A percentile compares a stretch with the other conserved stretches of the same genome.
Conservation (phyloP, 1,140 invertebrate species). For the Adoxophyes honmai region DNA sequence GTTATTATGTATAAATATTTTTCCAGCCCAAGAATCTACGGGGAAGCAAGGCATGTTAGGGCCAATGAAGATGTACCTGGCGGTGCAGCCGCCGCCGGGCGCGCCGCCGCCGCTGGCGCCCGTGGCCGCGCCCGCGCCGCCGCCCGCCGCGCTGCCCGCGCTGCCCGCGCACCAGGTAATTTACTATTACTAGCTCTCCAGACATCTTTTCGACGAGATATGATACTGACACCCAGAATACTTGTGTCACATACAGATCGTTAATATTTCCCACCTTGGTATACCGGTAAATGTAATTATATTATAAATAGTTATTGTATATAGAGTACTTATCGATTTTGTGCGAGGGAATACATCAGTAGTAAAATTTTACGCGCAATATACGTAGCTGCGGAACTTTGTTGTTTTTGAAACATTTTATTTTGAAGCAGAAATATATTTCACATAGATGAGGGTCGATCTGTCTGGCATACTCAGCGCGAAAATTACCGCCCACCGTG, state of each 20-base stretch:
- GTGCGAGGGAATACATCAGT: conserved; percentile 14
- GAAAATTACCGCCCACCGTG: no score
- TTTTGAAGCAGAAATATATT: no score
- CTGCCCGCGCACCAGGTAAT: conserved; percentile 62
- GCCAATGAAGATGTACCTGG: conserved; percentile 90
- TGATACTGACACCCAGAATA: no score
- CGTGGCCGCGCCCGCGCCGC: conserved; percentile 72
- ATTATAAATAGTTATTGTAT: conserved; percentile 2
- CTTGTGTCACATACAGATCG: no score
- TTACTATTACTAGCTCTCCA: conserved; percentile 51
- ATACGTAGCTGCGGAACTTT: not conserved
- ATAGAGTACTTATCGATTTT: not conserved
- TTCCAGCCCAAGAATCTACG: conserved; percentile 85
- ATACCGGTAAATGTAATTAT: not conserved
- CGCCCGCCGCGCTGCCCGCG: conserved; percentile 51
- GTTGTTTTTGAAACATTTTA: not conserved
- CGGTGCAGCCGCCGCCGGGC: conserved; percentile 82
- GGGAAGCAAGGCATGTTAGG: conserved; percentile 89
- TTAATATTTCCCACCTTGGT: not conserved
- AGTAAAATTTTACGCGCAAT: not conserved
- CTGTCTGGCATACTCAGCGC: no score
- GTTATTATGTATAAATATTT: conserved; percentile 19
- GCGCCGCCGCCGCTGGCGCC: conserved; percentile 55
- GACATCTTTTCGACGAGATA: not conserved
- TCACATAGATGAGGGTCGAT: no score